Conservation (phyloP, 2,113 vertebrate species). For the Hystrix brachyura region DNA sequence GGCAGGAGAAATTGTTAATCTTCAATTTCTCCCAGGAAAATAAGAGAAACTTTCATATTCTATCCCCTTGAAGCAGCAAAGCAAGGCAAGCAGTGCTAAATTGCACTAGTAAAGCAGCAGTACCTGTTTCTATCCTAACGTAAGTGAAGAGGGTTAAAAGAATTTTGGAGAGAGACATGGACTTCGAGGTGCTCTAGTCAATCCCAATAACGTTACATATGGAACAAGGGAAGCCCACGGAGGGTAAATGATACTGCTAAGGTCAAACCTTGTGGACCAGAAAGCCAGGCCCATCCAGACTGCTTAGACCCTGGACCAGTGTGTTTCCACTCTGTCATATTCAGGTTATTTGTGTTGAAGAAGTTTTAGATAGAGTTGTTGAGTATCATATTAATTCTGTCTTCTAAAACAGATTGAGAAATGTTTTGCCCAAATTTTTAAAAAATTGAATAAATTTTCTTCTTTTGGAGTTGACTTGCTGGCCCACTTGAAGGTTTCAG, state of each 20-base stretch:
- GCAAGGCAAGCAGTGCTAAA: background rate
- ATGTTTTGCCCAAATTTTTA: constrained; percentile 11
- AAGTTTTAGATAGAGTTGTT: constrained; percentile 26
- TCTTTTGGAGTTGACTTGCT: constrained; percentile 53
- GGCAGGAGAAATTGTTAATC: background rate
- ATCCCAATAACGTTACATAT: background rate
- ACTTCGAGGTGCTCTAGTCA: background rate
- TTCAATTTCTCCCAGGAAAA: constrained; percentile 24
- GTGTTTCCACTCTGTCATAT: background rate
- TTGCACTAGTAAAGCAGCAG: background rate
- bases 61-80: background rate
- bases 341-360: background rate
- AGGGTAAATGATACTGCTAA: background rate
- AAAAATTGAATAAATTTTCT: background rate
- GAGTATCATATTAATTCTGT: constrained; percentile 26
- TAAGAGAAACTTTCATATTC: constrained; percentile 40
- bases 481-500: background rate
- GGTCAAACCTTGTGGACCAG: background rate
- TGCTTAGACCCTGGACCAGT: too few relatives aligned
- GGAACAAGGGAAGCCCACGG: background rate
- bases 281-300: background rate
- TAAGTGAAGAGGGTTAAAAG: constrained; percentile 5
- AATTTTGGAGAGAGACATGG: background rate
- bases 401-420: constrained; percentile 31
- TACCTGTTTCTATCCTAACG: background rate